Evolutionary conservation across 2,113 vertebrate species (phyloP).

Genomic region (Syngnathoides biaculeatus): DNA sequence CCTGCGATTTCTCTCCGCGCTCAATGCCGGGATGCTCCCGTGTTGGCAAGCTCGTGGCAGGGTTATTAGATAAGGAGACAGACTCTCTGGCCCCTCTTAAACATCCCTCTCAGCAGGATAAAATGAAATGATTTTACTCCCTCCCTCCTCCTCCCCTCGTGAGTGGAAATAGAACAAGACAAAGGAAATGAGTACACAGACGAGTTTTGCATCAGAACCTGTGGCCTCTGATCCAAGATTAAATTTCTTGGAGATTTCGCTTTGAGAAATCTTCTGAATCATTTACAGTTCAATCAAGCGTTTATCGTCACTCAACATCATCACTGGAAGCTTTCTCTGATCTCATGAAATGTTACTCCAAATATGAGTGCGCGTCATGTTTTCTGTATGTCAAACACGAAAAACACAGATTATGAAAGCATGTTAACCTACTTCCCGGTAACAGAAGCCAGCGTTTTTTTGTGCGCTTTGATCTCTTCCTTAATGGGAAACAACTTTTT

Average conservation of each 20-base stretch:
- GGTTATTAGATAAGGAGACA: conserved; percentile 73
- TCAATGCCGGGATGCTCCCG: conserved; percentile 61
- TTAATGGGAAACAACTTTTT: conserved; percentile 34
- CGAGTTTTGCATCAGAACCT: conserved; percentile 34
- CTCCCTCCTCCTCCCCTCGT: conserved; percentile 46
- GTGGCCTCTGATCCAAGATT: conserved; percentile 38
- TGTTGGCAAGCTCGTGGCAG: conserved; percentile 65
- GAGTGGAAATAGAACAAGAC: conserved; percentile 62
- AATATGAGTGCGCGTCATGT: conserved; percentile 40
- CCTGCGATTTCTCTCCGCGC: conserved; percentile 57
- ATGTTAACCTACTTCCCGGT: conserved; percentile 46
- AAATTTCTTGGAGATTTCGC: conserved; percentile 51
- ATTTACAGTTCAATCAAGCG: conserved; percentile 33
- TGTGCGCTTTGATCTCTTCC: conserved; percentile 19
- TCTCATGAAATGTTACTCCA: conserved; percentile 37
- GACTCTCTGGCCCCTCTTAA: conserved; percentile 69
- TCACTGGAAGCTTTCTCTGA: conserved; percentile 35
- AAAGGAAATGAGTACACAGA: conserved; percentile 58
- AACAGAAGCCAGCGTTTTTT: conserved; percentile 23
- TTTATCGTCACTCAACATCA: conserved; percentile 42
- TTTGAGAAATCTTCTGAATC: conserved; percentile 44
- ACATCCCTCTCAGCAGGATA: conserved; percentile 65
- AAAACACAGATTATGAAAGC: conserved; percentile 47
- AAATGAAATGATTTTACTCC: conserved; percentile 69
- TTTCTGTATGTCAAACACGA: conserved; percentile 51